Percentiles rank a stretch among this genome's conserved stretches.
phyloP scores from a whole-genome alignment of 2,113 vertebrate genomes.

The Cyphomyrus plagiostoma region DNA sequence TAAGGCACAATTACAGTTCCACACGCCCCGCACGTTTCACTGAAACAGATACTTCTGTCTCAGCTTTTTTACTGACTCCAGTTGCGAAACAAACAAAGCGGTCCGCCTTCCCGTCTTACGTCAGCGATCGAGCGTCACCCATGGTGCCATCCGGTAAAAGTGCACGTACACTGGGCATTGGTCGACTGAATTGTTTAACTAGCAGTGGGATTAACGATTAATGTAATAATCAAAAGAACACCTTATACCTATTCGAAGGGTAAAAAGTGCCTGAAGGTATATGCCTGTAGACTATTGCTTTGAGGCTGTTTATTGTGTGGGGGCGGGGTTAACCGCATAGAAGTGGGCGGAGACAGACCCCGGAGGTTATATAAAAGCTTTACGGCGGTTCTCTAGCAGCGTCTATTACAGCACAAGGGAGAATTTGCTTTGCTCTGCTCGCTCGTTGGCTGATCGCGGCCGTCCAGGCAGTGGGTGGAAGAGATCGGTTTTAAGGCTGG shows the following conservation, averaged over 20 bases:
- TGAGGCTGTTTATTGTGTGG: background rate
- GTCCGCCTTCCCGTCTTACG: background rate
- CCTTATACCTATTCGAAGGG: background rate
- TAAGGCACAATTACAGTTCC: background rate
- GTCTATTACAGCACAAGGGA: slow-evolving; percentile 39
- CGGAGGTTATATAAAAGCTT: slow-evolving; percentile 24
- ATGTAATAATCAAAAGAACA: background rate
- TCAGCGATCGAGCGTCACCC: background rate
- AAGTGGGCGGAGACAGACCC: background rate
- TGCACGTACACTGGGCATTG: background rate
- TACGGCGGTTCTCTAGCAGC: slow-evolving; percentile 26
- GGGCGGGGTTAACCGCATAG: background rate
- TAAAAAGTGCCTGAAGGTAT: background rate
- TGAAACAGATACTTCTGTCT: background rate
- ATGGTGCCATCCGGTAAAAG: background rate
- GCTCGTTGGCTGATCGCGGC: slow-evolving; percentile 43
- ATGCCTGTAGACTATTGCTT: background rate
- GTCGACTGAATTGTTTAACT: background rate
- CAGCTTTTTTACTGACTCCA: background rate
- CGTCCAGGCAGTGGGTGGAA: slow-evolving; percentile 55
- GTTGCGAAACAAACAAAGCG: background rate
- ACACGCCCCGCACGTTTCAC: slow-evolving; percentile 8
- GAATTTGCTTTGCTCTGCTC: background rate
- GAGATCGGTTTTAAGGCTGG: slow-evolving; percentile 62
- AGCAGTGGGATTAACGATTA: background rate